These are phyloP conservation scores for Fistularia commersonii DNA, from an alignment of 2,797 vertebrate species.

Conservation along the genomic window DNA sequence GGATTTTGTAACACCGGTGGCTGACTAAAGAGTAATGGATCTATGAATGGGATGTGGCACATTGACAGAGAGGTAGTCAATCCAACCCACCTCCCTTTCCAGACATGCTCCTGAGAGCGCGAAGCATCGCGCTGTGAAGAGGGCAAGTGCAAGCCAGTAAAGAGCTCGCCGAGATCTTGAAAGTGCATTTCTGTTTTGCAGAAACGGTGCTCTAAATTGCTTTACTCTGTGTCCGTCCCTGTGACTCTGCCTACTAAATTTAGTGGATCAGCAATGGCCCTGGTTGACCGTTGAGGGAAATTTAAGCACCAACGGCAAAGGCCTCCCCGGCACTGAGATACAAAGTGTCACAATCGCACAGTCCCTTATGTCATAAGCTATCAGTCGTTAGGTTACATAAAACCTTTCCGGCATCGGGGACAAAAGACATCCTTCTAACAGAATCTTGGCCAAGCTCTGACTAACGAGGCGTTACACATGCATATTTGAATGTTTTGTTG, in stretches of 20 bases:
- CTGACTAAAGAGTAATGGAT: slow-evolving; percentile 49
- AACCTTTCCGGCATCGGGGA: slow-evolving; percentile 38
- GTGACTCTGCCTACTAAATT: slow-evolving; percentile 15
- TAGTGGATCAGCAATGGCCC: slow-evolving; percentile 26
- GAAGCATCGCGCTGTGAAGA: slow-evolving; percentile 13
- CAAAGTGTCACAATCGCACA: slow-evolving; percentile 21
- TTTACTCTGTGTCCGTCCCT: slow-evolving; percentile 12
- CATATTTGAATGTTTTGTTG: neutral
- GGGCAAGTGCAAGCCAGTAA: slow-evolving; percentile 1
- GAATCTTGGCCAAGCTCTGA: neutral
- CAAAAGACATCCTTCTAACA: slow-evolving; percentile 16
- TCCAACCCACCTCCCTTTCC: neutral
- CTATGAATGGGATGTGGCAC: slow-evolving; percentile 53
- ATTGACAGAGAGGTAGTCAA: slow-evolving; percentile 39
- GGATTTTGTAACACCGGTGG: slow-evolving; percentile 38
- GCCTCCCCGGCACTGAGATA: slow-evolving; percentile 9
- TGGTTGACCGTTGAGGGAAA: slow-evolving; percentile 22
- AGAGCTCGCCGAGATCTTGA: slow-evolving; percentile 6
- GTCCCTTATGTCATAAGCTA: slow-evolving; percentile 35
- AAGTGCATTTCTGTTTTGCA: slow-evolving; percentile 22
- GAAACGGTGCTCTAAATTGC: slow-evolving; percentile 26
- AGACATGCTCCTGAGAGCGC: slow-evolving; percentile 14
- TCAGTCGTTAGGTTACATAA: slow-evolving; percentile 39
- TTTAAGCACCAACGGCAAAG: slow-evolving; percentile 27
- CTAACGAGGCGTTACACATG: slow-evolving; percentile 8